Conservation (phyloP, 2,888 invertebrate genomes). For the Meteorus colon region DNA sequence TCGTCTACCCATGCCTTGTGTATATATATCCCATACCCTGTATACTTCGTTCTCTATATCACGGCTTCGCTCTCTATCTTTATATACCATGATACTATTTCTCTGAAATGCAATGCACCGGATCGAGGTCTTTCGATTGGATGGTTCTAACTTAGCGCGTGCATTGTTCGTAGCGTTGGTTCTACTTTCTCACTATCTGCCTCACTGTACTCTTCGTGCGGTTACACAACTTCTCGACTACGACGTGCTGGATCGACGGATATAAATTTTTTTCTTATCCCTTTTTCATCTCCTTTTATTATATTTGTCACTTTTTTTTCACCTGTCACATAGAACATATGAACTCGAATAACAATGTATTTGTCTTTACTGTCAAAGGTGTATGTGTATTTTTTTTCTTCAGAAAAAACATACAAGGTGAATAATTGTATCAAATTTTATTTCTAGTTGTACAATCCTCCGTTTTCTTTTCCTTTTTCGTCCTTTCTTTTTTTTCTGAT, state of each 20-base stretch:
- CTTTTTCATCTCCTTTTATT: not conserved
- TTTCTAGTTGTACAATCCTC: too few relatives aligned
- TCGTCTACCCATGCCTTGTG: not conserved
- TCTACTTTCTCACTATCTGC: not conserved
- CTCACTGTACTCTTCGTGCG: not conserved
- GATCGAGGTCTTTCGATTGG: conserved; percentile 37
- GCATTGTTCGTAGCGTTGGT: conserved; percentile 13
- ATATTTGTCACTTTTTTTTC: not conserved
- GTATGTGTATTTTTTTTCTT: too few relatives aligned
- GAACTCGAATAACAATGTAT: conserved; percentile 23
- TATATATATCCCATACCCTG: not conserved
- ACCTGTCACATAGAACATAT: not conserved
- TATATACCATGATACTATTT: conserved; percentile 21
- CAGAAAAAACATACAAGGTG: too few relatives aligned
- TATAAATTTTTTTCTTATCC: conserved; percentile 8
- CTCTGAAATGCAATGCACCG: conserved; percentile 34
- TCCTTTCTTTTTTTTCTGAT: too few relatives aligned
- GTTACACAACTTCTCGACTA: conserved; percentile 27
- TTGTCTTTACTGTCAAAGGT: too few relatives aligned
- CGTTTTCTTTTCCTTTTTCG: too few relatives aligned
- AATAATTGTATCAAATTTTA: too few relatives aligned
- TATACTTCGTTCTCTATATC: not conserved
- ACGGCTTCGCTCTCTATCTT: not conserved
- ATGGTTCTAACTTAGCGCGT: conserved; percentile 15
- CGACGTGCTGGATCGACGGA: conserved; percentile 19